Percentiles rank a stretch among this genome's conserved stretches.
phyloP scores from a whole-genome alignment of 2,797 vertebrate genomes.

The Poeciliopsis turneri region DNA sequence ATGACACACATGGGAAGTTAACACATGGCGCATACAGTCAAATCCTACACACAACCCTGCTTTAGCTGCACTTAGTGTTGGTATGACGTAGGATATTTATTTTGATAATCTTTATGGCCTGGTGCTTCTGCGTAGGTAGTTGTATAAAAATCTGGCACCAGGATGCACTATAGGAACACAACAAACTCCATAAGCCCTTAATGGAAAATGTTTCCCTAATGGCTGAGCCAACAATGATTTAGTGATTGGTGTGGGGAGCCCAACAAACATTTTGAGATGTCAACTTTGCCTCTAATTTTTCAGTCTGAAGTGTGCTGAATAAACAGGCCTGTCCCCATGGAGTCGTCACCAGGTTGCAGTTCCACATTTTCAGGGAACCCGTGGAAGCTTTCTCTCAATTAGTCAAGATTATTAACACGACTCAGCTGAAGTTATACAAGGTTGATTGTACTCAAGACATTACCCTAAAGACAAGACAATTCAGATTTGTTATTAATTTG shows the following conservation, averaged over 20 bases:
- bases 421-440: neutral
- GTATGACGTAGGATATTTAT: neutral
- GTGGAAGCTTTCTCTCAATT: neutral
- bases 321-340: neutral
- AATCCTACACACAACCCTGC: neutral
- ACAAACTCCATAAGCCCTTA: neutral
- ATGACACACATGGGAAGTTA: neutral
- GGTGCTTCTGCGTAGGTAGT: neutral
- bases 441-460: neutral
- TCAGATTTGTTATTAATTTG: neutral
- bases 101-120: neutral
- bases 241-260: neutral
- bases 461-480: neutral
- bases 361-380: neutral
- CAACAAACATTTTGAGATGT: neutral
- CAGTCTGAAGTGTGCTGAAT: neutral
- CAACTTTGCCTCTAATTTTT: neutral
- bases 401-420: neutral
- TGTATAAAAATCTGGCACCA: neutral
- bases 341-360: neutral
- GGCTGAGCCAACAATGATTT: neutral
- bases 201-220: neutral
- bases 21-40: neutral
- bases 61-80: neutral
- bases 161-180: neutral